phyloP scores from a whole-genome alignment of 2,113 vertebrate species.

The Chascanopsetta lugubris region DNA sequence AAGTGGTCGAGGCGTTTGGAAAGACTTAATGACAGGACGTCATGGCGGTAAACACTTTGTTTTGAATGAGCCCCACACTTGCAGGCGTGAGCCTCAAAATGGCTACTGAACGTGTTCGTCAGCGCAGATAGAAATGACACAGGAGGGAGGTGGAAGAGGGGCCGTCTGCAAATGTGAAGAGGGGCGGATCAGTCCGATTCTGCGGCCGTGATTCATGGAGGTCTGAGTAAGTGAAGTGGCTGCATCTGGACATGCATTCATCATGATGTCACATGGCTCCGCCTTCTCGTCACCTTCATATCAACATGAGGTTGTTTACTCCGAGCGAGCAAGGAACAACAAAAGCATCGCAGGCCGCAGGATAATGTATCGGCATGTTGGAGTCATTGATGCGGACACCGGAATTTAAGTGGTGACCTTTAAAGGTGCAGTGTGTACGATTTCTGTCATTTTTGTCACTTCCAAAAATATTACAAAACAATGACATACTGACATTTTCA shows the following conservation, averaged over 20 bases:
- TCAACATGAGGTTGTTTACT: too few species aligned
- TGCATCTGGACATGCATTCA: constrained; percentile 13
- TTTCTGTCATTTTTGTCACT: too few species aligned
- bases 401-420: too few species aligned
- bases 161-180: constrained; percentile 22
- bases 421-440: too few species aligned
- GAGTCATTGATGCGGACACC: too few species aligned
- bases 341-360: too few species aligned
- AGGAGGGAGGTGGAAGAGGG: constrained; percentile 7
- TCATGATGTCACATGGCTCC: not conserved
- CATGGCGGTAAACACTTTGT: constrained; percentile 42
- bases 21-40: constrained; percentile 60
- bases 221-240: not conserved
- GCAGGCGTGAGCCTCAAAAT: too few species aligned
- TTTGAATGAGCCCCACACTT: constrained; percentile 35
- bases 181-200: constrained; percentile 3
- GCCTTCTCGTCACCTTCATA: too few species aligned
- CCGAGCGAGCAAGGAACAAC: too few species aligned
- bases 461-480: too few species aligned
- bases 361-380: too few species aligned
- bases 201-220: not conserved
- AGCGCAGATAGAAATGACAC: not conserved
- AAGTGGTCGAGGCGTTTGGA: constrained; percentile 56
- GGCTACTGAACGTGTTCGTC: constrained; percentile 13
- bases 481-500: too few species aligned